These are phyloP conservation scores for Belgica antarctica DNA, from an alignment of 2,888 invertebrate genomes.

Conservation along the genomic window DNA sequence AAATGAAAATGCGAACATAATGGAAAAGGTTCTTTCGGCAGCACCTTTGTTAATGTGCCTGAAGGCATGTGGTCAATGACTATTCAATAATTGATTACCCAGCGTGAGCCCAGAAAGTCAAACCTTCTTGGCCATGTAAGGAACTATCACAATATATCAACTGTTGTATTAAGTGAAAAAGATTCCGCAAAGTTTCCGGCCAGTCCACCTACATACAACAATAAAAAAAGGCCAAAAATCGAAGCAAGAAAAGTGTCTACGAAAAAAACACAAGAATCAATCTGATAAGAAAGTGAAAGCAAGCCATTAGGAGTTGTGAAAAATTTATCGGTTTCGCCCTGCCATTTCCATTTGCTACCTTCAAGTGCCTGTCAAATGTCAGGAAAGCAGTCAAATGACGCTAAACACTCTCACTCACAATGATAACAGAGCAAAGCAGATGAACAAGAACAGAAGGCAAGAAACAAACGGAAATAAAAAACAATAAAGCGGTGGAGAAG, in stretches of 20 bases:
- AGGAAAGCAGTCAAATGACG: slow-evolving; percentile 37
- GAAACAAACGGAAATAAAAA: slow-evolving; percentile 12
- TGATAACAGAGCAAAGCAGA: neutral
- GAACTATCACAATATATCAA: slow-evolving; percentile 22
- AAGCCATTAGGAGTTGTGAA: slow-evolving; percentile 43
- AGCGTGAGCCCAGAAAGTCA: slow-evolving; percentile 18
- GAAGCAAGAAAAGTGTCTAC: slow-evolving; percentile 11
- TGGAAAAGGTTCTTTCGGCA: neutral
- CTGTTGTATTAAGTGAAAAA: neutral
- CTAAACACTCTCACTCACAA: slow-evolving; percentile 13
- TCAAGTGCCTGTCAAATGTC: slow-evolving; percentile 33
- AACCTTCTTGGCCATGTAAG: neutral
- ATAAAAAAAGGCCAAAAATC: neutral
- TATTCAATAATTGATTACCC: slow-evolving; percentile 43
- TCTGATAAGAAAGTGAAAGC: slow-evolving; percentile 26
- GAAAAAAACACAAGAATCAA: neutral
- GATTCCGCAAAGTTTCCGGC: neutral
- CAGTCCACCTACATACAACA: no score
- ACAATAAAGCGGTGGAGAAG: slow-evolving; percentile 18
- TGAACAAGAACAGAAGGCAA: neutral
- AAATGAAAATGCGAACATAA: neutral
- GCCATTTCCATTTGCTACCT: neutral
- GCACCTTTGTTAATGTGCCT: slow-evolving; percentile 21
- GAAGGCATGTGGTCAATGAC: slow-evolving; percentile 43
- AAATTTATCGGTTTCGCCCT: slow-evolving; percentile 37